phyloP scores from a whole-genome alignment of 2,888 invertebrate genomes.

The Pandemis heparana region DNA sequence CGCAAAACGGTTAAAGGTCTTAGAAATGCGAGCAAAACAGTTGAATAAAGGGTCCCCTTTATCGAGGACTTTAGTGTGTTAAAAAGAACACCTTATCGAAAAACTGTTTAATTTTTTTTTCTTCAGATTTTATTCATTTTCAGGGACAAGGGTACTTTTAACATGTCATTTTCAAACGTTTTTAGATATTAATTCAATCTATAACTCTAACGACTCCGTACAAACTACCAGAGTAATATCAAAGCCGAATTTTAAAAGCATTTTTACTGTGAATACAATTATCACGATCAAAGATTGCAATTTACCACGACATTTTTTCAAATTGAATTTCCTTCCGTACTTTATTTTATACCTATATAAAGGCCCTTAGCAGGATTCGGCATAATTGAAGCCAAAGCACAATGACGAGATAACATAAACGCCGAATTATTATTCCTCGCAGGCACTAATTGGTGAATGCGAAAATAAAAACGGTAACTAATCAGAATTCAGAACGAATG shows the following conservation, averaged over 20 bases:
- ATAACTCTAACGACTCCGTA: too few relatives aligned
- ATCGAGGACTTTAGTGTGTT: too few relatives aligned
- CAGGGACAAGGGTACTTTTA: too few relatives aligned
- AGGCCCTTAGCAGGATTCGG: not conserved
- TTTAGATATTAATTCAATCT: not conserved
- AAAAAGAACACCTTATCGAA: too few relatives aligned
- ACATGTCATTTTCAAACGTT: too few relatives aligned
- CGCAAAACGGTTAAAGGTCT: too few relatives aligned
- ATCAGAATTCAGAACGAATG: constrained; percentile 37
- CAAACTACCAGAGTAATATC: not conserved
- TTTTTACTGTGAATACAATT: not conserved
- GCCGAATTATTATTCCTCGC: constrained; percentile 28
- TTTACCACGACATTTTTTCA: not conserved
- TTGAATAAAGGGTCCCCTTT: too few relatives aligned
- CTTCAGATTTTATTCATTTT: too few relatives aligned
- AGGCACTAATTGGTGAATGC: constrained; percentile 33
- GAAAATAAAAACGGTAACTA: constrained; percentile 38
- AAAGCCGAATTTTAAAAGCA: not conserved
- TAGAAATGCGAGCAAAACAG: too few relatives aligned
- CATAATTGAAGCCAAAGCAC: not conserved
- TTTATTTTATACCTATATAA: not conserved
- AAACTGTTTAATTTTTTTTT: too few relatives aligned
- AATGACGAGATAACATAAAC: not conserved
- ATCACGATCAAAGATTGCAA: constrained; percentile 1
- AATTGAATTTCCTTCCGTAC: not conserved